A percentile compares a stretch with the other conserved stretches of the same genome.
Evolutionary conservation across 2,113 vertebrate genomes (phyloP).

Genomic region (Columbina picui): DNA sequence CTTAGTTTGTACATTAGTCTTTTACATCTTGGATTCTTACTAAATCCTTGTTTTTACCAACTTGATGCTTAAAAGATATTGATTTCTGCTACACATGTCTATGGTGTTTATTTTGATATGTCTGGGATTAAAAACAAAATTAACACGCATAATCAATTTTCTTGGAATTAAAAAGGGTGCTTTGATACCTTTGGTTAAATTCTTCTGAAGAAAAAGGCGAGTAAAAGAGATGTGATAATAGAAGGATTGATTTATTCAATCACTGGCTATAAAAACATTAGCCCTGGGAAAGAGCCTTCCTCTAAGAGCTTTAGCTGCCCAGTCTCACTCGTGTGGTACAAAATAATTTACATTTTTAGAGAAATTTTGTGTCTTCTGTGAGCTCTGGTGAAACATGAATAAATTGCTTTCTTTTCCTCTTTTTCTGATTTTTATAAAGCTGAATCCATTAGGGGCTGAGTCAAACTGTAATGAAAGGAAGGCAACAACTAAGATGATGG

Average conservation of each 20-base stretch:
- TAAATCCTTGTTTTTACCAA: constrained; percentile 80
- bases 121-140: constrained; percentile 80
- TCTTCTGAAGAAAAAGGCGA: constrained; percentile 59
- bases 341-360: constrained; percentile 85
- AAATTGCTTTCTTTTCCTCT: constrained; percentile 77
- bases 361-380: constrained; percentile 76
- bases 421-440: constrained; percentile 75
- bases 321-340: constrained; percentile 67
- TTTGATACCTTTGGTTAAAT: constrained; percentile 46
- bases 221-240: constrained; percentile 69
- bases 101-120: constrained; percentile 78
- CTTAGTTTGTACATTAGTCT: constrained; percentile 74
- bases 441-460: constrained; percentile 75
- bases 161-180: constrained; percentile 51
- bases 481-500: constrained; percentile 59
- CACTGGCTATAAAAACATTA: constrained; percentile 75
- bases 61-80: constrained; percentile 75
- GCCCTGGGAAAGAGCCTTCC: constrained; percentile 76
- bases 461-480: constrained; percentile 78
- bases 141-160: constrained; percentile 78
- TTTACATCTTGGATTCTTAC: constrained; percentile 74
- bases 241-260: constrained; percentile 80
- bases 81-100: constrained; percentile 72
- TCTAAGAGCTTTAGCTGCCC: constrained; percentile 74
- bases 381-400: constrained; percentile 77